These are phyloP conservation scores for Danio kyathit DNA, from an alignment of 2,797 vertebrate species.

Conservation along the genomic window DNA sequence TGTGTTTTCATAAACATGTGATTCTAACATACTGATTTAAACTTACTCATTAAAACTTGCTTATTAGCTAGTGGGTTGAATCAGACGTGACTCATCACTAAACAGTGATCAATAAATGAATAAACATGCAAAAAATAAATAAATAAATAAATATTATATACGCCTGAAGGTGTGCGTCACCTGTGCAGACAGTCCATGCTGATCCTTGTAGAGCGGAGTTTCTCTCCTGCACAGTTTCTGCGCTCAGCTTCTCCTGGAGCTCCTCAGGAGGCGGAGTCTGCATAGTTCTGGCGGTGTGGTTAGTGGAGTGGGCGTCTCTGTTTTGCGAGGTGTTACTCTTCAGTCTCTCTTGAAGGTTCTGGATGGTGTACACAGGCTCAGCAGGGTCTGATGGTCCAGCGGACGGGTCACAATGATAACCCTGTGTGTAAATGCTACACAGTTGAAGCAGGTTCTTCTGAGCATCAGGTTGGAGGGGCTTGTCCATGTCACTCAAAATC, in stretches of 20 bases:
- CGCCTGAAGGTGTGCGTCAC: conserved; percentile 63
- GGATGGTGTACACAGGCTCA: conserved; percentile 88
- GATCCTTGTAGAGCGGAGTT: conserved; percentile 84
- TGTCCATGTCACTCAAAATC: conserved; percentile 90
- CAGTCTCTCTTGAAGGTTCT: conserved; percentile 85
- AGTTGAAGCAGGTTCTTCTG: conserved; percentile 87
- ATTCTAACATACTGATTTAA: not conserved
- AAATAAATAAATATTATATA: no score
- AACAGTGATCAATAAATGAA: not conserved
- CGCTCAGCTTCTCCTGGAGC: conserved; percentile 64
- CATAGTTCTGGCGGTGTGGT: not conserved
- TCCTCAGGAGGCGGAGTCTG: conserved; percentile 60
- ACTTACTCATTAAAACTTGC: not conserved
- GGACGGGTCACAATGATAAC: conserved; percentile 55
- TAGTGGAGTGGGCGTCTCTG: conserved; percentile 24
- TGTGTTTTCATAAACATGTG: not conserved
- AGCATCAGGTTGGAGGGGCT: conserved; percentile 82
- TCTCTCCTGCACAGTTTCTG: conserved; percentile 77
- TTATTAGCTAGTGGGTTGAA: not conserved
- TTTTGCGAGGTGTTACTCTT: conserved; percentile 66
- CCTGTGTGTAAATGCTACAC: conserved; percentile 91
- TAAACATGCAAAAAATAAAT: not conserved
- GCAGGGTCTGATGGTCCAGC: conserved; percentile 61
- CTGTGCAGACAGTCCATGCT: conserved; percentile 86
- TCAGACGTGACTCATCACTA: no score